Evolutionary conservation across 2,797 vertebrate species (phyloP).

Genomic region (Diplodus sargus): DNA sequence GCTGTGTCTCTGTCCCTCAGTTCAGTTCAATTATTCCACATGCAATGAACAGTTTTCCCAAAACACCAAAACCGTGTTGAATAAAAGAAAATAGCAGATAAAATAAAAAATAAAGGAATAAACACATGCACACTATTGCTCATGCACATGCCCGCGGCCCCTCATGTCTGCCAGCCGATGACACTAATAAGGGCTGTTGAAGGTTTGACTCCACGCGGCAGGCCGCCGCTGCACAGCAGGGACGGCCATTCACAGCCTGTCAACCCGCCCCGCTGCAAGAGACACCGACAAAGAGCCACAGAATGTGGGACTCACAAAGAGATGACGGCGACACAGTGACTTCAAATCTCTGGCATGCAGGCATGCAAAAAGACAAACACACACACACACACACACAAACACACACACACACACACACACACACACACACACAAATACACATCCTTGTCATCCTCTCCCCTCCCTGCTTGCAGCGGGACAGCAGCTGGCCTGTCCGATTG

Average conservation of each 20-base stretch:
- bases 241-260: conserved; percentile 82
- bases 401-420: conserved; percentile 40
- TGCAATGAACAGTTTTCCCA: conserved; percentile 26
- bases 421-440: conserved; percentile 34
- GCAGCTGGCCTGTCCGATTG: conserved; percentile 74
- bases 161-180: conserved; percentile 71
- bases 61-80: conserved; percentile 37
- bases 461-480: conserved; percentile 61
- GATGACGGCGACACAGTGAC: conserved; percentile 74
- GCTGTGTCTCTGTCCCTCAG: conserved; percentile 34
- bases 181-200: conserved; percentile 83
- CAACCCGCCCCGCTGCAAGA: conserved; percentile 71
- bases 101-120: conserved; percentile 20
- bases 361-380: conserved; percentile 59
- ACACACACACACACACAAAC: conserved; percentile 38
- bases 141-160: conserved; percentile 41
- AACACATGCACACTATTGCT: conserved; percentile 33
- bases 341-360: conserved; percentile 76
- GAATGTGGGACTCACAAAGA: conserved; percentile 74
- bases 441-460: conserved; percentile 54
- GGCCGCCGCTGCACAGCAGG: conserved; percentile 78
- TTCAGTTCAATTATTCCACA: conserved; percentile 52
- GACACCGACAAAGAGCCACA: conserved; percentile 74
- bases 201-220: conserved; percentile 79
- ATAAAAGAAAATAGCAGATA: conserved; percentile 34